A percentile compares a stretch with the other conserved stretches of the same genome.
These are phyloP conservation scores for Lamproptera curius DNA, from an alignment of 2,888 invertebrate species.

Conservation along the genomic window DNA sequence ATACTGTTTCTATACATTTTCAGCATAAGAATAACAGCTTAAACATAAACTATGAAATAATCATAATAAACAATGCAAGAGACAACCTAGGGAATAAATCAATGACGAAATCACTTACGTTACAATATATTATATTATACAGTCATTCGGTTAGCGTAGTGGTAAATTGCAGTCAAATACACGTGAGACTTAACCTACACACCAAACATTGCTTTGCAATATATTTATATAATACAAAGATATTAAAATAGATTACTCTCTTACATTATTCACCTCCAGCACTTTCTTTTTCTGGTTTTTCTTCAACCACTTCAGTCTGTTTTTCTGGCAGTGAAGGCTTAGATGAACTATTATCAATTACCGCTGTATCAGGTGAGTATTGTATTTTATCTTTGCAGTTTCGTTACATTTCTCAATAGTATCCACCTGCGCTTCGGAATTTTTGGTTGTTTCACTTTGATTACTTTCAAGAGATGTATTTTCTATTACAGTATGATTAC, in stretches of 20 bases:
- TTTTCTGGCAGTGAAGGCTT: constrained; percentile 1
- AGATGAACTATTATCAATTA: constrained; percentile 22
- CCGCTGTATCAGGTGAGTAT: constrained; percentile 5
- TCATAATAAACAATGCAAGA: constrained; percentile 8
- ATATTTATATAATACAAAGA: not conserved
- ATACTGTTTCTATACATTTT: not conserved
- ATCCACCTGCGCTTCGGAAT: not conserved
- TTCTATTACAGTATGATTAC: constrained; percentile 60
- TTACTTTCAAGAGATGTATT: constrained; percentile 49
- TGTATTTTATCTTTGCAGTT: not conserved
- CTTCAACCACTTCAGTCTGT: not conserved
- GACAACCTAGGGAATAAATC: not conserved
- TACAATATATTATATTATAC: constrained; percentile 8
- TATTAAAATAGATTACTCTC: not conserved
- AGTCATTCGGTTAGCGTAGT: constrained; percentile 4
- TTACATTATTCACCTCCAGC: constrained; percentile 7
- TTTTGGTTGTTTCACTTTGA: constrained; percentile 6
- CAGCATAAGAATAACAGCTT: not conserved
- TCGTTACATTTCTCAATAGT: not conserved
- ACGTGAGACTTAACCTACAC: constrained; percentile 7
- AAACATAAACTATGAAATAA: constrained; percentile 8
- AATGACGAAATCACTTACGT: constrained; percentile 3
- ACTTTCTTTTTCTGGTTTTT: not conserved
- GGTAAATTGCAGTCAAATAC: not conserved
- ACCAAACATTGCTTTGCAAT: constrained; percentile 7